A percentile compares a stretch with the other conserved stretches of the same genome.
These are phyloP conservation scores for Luscinia megarhynchos DNA, from an alignment of 2,797 vertebrate species.

Conservation along the genomic window DNA sequence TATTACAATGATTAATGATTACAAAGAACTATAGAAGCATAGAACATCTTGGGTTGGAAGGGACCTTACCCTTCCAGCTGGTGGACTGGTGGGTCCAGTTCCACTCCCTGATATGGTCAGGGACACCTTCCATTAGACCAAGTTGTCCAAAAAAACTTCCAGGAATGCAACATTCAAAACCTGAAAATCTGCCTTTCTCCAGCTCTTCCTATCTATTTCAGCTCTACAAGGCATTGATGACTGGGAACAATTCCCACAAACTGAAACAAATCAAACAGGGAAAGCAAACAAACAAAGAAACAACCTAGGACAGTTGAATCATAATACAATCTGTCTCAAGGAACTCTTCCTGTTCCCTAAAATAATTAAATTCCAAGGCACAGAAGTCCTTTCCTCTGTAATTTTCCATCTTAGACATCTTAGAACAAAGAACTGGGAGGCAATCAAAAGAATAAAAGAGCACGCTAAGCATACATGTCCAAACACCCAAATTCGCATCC, in stretches of 20 bases:
- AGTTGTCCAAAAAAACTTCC: background rate
- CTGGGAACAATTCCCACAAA: background rate
- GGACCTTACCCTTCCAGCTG: background rate
- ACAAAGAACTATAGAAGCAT: background rate
- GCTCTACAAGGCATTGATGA: background rate
- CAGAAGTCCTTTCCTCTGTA: background rate
- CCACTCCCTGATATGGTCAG: background rate
- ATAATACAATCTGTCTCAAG: background rate
- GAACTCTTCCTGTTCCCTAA: background rate
- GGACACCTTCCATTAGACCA: background rate
- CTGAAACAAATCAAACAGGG: background rate
- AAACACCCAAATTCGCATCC: background rate
- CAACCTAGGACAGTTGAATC: background rate
- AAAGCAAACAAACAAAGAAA: background rate
- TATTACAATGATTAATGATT: background rate
- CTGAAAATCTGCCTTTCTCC: background rate
- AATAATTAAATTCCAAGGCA: background rate
- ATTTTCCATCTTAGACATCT: background rate
- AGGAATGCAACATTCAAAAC: background rate
- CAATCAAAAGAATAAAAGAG: background rate
- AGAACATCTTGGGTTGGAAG: background rate
- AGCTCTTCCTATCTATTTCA: background rate
- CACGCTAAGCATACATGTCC: background rate
- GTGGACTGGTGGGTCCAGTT: background rate
- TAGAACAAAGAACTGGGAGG: background rate